Evolutionary conservation across 2,797 vertebrate genomes (phyloP).

Genomic region (Danio kyathit): DNA sequence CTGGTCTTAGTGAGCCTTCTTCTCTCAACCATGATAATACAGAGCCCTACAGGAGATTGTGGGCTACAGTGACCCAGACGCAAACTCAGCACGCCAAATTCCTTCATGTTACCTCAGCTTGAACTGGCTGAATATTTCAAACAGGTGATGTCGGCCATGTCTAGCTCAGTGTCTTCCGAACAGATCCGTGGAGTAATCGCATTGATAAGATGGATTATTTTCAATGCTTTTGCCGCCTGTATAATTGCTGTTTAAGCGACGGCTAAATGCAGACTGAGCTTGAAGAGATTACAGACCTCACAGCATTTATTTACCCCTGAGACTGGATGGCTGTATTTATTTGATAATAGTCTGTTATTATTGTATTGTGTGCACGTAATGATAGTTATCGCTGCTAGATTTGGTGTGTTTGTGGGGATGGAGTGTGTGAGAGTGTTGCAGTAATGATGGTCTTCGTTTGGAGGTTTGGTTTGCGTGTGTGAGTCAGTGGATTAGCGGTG

Average conservation of each 20-base stretch:
- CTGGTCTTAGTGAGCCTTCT: constrained; percentile 67
- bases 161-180: constrained; percentile 5
- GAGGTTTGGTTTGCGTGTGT: constrained; percentile 11
- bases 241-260: constrained; percentile 35
- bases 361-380: constrained; percentile 27
- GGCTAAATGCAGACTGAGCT: constrained; percentile 44
- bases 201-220: constrained; percentile 17
- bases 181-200: neutral
- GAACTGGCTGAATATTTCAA: constrained; percentile 13
- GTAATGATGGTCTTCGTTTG: constrained; percentile 56
- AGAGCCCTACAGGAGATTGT: constrained; percentile 50
- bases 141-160: constrained; percentile 1
- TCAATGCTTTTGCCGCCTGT: neutral
- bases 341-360: constrained; percentile 46
- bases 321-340: constrained; percentile 30
- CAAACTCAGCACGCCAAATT: constrained; percentile 27
- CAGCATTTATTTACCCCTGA: constrained; percentile 49
- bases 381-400: constrained; percentile 43
- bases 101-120: constrained; percentile 29
- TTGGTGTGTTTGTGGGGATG: constrained; percentile 38
- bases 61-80: constrained; percentile 22
- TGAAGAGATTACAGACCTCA: constrained; percentile 57
- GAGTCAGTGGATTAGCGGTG: constrained; percentile 28
- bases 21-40: constrained; percentile 65
- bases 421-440: constrained; percentile 30